phyloP scores from a whole-genome alignment of 2,797 vertebrate genomes.

The Tenualosa ilisha region DNA sequence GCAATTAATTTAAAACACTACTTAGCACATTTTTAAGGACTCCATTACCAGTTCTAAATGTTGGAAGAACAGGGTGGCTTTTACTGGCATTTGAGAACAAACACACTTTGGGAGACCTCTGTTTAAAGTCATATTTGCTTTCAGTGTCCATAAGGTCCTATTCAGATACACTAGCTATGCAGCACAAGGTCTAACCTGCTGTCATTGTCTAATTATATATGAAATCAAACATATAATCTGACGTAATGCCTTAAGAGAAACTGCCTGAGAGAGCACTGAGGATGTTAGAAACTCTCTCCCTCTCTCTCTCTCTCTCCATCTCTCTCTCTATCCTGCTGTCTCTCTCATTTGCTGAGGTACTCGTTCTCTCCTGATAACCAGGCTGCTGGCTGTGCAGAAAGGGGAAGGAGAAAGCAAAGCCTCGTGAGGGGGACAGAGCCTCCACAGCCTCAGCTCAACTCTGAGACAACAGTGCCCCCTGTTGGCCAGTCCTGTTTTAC shows the following conservation, averaged over 20 bases:
- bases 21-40: too few species aligned
- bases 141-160: conserved; percentile 41
- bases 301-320: background rate
- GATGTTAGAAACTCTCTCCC: conserved; percentile 11
- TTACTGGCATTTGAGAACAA: too few species aligned
- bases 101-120: background rate
- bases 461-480: conserved; percentile 78
- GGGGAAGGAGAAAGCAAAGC: background rate
- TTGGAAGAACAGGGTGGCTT: too few species aligned
- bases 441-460: conserved; percentile 43
- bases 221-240: conserved; percentile 69
- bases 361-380: conserved; percentile 60
- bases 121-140: background rate
- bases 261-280: conserved; percentile 67
- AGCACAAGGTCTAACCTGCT: conserved; percentile 61
- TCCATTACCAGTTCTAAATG: too few species aligned
- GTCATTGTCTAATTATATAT: conserved; percentile 69
- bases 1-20: too few species aligned
- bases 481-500: conserved; percentile 54
- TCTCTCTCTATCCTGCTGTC: conserved; percentile 56
- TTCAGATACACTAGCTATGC: conserved; percentile 64
- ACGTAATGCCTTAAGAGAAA: conserved; percentile 67
- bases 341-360: conserved; percentile 67
- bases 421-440: background rate
- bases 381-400: conserved; percentile 44